Evolutionary conservation across 2,113 vertebrate genomes (phyloP), one percentile per base, ranked within the genome.

Genomic region (Phrynosoma blainvillii): DNA sequence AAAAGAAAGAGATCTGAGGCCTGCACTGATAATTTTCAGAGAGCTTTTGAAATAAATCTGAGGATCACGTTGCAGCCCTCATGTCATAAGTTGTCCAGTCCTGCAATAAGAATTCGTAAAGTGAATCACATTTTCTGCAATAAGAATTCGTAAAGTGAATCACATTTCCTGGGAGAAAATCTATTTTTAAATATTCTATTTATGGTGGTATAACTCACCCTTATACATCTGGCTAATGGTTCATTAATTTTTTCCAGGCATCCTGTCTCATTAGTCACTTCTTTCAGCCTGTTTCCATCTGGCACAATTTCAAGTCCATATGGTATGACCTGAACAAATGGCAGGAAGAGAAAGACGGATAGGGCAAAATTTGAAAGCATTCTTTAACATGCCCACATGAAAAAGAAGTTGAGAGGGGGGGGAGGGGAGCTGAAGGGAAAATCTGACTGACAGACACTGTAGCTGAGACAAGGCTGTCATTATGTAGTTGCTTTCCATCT

Each of bases 141-240:
- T 84, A 76, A 90, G 87, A 87, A 54, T 62, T 47, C 7, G 47
- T 47, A 42, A 81, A 36, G 3, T 5, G 23, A 84, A 88, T 91
- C 90, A 92, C 84, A 68, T 32, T 94, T 91, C 80, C 25, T 80
- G 62, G 56, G 84, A 91, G 85, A 76, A 90, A 87, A 54, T 62
- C 70, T 78, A 91, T 84, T 87, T 92, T 93, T 91, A 36, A 62
- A 23, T 86, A 89, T 94, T 93, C 36, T 73, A 40, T 18, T 93
- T 93, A 54, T 87, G 77, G 84, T 52, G 27, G 91, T 92, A 92
- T 90, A 77, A 89, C 92, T 1, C 56, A 59, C 56, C 12, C 16
- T 62, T 62, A 62, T 89, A 30, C 75, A 84, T 92, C 88, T 93
- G 81, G 90, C 92, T 89, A 85, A 90, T 74, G 71, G 36, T 86